Conservation (phyloP, 2,888 invertebrate genomes). For the Lingula anatina region DNA sequence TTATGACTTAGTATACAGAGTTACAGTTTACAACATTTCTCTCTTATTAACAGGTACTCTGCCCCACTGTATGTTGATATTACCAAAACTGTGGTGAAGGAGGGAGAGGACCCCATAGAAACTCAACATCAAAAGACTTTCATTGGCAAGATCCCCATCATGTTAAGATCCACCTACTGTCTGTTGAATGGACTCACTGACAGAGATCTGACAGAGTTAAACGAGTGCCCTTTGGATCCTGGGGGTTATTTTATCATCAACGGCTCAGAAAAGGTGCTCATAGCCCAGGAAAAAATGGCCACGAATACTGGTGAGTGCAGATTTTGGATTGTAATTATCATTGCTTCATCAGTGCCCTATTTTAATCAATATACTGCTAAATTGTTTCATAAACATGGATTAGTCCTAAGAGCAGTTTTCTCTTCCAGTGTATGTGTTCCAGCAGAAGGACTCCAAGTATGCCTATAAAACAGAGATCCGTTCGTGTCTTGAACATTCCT, state of each 20-base stretch:
- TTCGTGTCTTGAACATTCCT: slow-evolving; percentile 82
- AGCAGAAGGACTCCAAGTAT: slow-evolving; percentile 99
- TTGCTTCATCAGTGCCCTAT: too few relatives aligned
- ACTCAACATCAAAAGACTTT: slow-evolving; percentile 67
- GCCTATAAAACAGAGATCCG: slow-evolving; percentile 98
- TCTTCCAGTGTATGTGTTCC: slow-evolving; percentile 86
- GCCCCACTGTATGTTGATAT: slow-evolving; percentile 99
- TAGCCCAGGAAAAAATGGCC: slow-evolving; percentile 99
- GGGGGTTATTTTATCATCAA: slow-evolving; percentile 99
- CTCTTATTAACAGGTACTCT: slow-evolving; percentile 64
- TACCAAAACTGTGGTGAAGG: slow-evolving; percentile 89
- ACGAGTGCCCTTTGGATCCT: slow-evolving; percentile 98
- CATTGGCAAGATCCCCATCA: slow-evolving; percentile 93
- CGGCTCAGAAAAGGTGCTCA: slow-evolving; percentile 95
- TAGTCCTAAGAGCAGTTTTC: too few relatives aligned
- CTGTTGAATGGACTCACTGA: slow-evolving; percentile 89
- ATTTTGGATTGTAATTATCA: too few relatives aligned
- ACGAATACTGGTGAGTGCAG: slow-evolving; percentile 79
- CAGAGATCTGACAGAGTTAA: slow-evolving; percentile 98
- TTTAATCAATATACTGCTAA: too few relatives aligned
- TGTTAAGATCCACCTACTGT: slow-evolving; percentile 97
- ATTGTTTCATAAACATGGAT: too few relatives aligned
- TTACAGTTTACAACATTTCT: neutral
- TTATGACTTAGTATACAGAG: too few relatives aligned
- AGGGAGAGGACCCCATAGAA: slow-evolving; percentile 77